phyloP scores from a whole-genome alignment of 2,888 invertebrate species.

The Poecilus cupreus region DNA sequence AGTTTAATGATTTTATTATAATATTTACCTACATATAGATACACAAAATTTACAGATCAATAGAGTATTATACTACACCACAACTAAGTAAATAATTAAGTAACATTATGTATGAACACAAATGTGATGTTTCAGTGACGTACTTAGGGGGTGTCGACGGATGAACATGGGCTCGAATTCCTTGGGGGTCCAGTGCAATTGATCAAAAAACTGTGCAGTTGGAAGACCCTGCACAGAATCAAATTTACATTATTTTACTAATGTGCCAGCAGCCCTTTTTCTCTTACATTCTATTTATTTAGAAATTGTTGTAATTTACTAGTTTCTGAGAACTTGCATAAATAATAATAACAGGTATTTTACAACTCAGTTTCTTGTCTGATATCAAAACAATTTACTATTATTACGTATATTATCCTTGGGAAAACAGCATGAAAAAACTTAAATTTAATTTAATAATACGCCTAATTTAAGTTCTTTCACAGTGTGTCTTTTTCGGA shows the following conservation, averaged over 20 bases:
- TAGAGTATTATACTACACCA: neutral
- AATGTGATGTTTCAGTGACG: neutral
- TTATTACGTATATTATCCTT: neutral
- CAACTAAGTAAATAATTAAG: neutral
- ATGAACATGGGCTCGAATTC: constrained; percentile 10
- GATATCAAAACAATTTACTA: neutral
- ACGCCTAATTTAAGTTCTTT: neutral
- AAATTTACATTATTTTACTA: too few relatives aligned
- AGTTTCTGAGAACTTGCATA: too few relatives aligned
- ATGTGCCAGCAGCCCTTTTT: too few relatives aligned
- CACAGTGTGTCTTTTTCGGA: too few relatives aligned
- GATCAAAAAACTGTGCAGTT: constrained; percentile 43
- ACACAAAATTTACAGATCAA: constrained; percentile 3
- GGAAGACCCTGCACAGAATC: constrained; percentile 20
- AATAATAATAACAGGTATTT: neutral
- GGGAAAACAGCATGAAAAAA: neutral
- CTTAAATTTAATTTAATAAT: too few relatives aligned
- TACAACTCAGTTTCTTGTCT: neutral
- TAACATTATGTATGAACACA: constrained; percentile 14
- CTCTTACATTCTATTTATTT: too few relatives aligned
- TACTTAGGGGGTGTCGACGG: neutral
- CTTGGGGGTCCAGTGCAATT: constrained; percentile 34
- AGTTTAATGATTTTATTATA: neutral
- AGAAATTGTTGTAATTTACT: too few relatives aligned
- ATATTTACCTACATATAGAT: neutral